These are phyloP conservation scores for Gymnobelideus leadbeateri DNA, from an alignment of 2,113 vertebrate genomes.

Conservation along the genomic window DNA sequence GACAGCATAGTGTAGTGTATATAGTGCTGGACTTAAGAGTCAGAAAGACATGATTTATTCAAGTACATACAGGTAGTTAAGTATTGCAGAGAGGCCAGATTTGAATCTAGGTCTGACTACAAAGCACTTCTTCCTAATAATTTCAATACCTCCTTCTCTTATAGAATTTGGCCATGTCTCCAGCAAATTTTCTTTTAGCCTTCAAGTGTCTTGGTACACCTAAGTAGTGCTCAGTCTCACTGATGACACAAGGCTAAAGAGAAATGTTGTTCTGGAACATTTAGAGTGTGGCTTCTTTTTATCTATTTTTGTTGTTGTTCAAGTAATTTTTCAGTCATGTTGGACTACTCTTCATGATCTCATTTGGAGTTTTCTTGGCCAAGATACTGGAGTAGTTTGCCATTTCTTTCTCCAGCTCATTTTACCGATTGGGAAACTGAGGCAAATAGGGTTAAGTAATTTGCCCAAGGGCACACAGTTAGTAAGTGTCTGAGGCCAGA, in stretches of 20 bases:
- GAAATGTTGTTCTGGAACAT: not conserved
- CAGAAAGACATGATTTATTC: not conserved
- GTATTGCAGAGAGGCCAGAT: not conserved
- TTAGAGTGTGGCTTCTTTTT: conserved; percentile 42
- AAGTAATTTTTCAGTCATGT: too few species aligned
- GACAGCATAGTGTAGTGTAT: not conserved
- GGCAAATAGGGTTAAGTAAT: too few species aligned
- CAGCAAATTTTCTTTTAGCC: not conserved
- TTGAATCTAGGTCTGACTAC: not conserved
- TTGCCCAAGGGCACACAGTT: too few species aligned
- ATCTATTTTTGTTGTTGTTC: not conserved
- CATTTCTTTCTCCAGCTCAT: too few species aligned
- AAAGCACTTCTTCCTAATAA: not conserved
- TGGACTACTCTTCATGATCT: too few species aligned
- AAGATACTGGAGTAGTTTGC: too few species aligned
- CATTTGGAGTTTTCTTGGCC: too few species aligned
- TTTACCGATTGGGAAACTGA: too few species aligned
- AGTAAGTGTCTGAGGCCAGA: too few species aligned
- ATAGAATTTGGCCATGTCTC: not conserved
- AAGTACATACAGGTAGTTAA: not conserved
- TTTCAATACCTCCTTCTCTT: not conserved
- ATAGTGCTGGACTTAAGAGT: not conserved
- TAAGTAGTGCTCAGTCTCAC: not conserved
- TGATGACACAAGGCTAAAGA: conserved; percentile 4
- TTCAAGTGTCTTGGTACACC: not conserved